Evolutionary conservation across 2,113 vertebrate genomes (phyloP).

Genomic region (Rhegmatorhina hoffmannsi): DNA sequence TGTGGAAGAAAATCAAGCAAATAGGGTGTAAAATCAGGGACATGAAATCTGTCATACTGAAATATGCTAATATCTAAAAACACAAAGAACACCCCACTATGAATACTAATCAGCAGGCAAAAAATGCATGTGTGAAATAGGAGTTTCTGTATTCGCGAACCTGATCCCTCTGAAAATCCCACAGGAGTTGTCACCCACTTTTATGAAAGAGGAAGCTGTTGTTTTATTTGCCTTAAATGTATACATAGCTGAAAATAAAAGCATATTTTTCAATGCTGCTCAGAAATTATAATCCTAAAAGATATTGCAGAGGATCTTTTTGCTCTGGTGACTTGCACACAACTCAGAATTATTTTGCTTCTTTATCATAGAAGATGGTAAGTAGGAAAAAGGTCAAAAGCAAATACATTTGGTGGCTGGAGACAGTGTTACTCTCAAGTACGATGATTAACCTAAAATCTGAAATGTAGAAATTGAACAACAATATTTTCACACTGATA

Average conservation of each 20-base stretch:
- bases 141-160: background rate
- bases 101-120: background rate
- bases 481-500: background rate
- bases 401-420: background rate
- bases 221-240: background rate
- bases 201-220: background rate
- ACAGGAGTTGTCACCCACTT: background rate
- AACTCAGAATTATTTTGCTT: background rate
- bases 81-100: background rate
- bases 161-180: background rate
- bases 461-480: background rate
- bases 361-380: conserved; percentile 4
- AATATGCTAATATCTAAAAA: conserved; percentile 21
- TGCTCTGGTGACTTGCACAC: background rate
- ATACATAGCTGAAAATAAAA: background rate
- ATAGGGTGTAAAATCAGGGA: conserved; percentile 33
- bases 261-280: background rate
- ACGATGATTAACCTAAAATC: background rate
- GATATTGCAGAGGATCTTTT: background rate
- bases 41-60: conserved; percentile 26
- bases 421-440: background rate
- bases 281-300: background rate
- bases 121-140: background rate
- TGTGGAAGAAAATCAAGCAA: conserved; percentile 18
- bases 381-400: conserved; percentile 63